A percentile compares a stretch with the other conserved stretches of the same genome.
phyloP scores from a whole-genome alignment of 2,113 vertebrate species.

The Podilymbus podiceps region DNA sequence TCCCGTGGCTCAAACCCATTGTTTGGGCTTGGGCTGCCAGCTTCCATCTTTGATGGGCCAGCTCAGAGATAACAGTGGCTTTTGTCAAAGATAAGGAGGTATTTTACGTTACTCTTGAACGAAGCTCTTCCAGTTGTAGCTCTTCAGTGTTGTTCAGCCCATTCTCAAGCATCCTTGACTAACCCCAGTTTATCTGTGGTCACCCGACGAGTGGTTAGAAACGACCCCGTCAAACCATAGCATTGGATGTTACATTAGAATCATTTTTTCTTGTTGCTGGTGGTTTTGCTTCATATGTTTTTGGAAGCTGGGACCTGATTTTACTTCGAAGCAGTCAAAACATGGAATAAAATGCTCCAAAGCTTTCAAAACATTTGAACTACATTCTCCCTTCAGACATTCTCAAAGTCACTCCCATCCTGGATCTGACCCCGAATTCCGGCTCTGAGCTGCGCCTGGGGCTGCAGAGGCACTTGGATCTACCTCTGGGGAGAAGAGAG shows the following conservation, averaged over 20 bases:
- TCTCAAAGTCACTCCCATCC: not conserved
- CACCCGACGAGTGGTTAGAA: not conserved
- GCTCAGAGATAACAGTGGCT: not conserved
- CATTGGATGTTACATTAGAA: fast-evolving
- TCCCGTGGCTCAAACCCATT: not conserved
- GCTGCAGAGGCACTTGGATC: not conserved
- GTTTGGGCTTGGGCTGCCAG: not conserved
- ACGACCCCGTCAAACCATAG: not conserved
- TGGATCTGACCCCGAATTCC: not conserved
- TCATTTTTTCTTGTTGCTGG: not conserved
- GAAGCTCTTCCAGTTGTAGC: not conserved
- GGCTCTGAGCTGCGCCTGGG: not conserved
- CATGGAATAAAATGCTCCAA: not conserved
- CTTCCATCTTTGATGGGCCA: not conserved
- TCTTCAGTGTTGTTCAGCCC: not conserved
- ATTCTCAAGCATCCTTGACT: not conserved
- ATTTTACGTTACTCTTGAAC: not conserved
- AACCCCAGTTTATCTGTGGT: not conserved
- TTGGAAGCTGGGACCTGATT: not conserved
- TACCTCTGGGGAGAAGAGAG: not conserved
- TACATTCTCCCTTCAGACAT: fast-evolving
- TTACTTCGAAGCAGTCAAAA: not conserved
- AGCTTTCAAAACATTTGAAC: not conserved
- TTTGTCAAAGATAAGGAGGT: not conserved
- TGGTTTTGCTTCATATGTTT: not conserved